Base-by-base conservation (phyloP, 2,888 invertebrate species). In the Papilio gigon region DNA sequence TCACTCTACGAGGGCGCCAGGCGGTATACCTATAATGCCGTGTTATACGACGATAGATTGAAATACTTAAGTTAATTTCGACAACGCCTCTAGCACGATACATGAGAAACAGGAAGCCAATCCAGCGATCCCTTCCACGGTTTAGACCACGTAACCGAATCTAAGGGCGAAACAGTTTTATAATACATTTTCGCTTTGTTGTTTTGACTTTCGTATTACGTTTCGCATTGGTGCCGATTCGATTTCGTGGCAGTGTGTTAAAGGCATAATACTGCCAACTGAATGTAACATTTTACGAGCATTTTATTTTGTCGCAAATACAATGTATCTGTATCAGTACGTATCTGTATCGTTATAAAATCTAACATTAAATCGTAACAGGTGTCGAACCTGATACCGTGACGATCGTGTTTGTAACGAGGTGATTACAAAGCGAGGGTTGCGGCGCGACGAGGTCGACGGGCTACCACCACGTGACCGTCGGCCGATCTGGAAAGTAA, bases 361-460 rank as follows among this genome's bases (percentile, higher is more conserved):
- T 20, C 42, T 56, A 42, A 53, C 33, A 17, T 33, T 47, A 42
- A 44, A 58, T 42, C 22, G 33, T 22, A 22, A 27, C 58, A 27
- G n/a, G n/a, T n/a, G 44, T 25, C 9, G 42, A 25, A 67, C 56
- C 62, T 53, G 67, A 67, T 40, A 62, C 62, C 35, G 44, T 62
- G 30, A 44, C 67, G 35, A 56, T 62, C 35, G 61, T 53, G 53
- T 61, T 40, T 61, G 53, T 67, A 61, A 67, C 67, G 62, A 67
- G 67, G 56, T 62, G 62, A 56, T 62, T 53, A 35, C 1, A 11
- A n/a, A 30, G 25, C 27, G 37, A 27, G n/a, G 27, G 62, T 58
- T 67, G 62, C 56, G 56, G 25, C 17, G n/a, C 44, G 22, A 25
- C 56, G 44, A 56, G 67, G 66, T 60, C 60, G 50, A n/a, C 35